phyloP scores from a whole-genome alignment of 2,888 invertebrate species.

The Tetheella fluctuosa region DNA sequence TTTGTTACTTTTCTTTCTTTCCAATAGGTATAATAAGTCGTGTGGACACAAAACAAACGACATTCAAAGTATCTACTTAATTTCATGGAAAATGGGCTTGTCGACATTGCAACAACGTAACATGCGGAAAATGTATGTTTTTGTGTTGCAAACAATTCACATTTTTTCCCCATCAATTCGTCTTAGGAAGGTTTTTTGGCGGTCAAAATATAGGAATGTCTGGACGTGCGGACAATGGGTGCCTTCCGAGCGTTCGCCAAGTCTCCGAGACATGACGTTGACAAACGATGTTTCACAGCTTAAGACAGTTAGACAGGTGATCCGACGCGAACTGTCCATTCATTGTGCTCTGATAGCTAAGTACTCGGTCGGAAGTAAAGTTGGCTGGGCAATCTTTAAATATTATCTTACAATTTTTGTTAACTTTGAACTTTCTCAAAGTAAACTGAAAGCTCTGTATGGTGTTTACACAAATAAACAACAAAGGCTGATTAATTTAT shows the following conservation, averaged over 20 bases:
- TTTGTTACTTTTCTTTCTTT: too few relatives aligned
- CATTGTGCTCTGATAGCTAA: conserved; percentile 57
- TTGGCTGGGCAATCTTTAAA: conserved; percentile 33
- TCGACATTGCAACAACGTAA: neutral
- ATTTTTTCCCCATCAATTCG: neutral
- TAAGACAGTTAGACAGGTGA: conserved; percentile 75
- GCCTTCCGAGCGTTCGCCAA: conserved; percentile 54
- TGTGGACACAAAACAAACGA: conserved; percentile 36
- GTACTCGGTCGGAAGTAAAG: conserved; percentile 44
- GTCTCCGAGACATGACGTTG: conserved; percentile 60
- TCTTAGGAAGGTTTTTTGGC: conserved; percentile 31
- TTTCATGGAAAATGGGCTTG: conserved; percentile 18
- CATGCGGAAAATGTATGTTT: neutral
- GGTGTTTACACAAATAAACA: neutral
- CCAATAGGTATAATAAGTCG: conserved; percentile 23
- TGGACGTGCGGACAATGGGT: conserved; percentile 61
- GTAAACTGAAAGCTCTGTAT: neutral
- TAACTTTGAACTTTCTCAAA: neutral
- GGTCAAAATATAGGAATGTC: conserved; percentile 57
- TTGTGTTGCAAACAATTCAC: neutral
- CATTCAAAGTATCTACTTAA: conserved; percentile 33
- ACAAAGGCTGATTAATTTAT: neutral
- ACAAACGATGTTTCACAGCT: conserved; percentile 65
- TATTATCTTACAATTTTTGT: conserved; percentile 7
- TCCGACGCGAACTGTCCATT: conserved; percentile 65